phyloP scores from a whole-genome alignment of 2,113 vertebrate genomes.

The Ranitomeya variabilis region DNA sequence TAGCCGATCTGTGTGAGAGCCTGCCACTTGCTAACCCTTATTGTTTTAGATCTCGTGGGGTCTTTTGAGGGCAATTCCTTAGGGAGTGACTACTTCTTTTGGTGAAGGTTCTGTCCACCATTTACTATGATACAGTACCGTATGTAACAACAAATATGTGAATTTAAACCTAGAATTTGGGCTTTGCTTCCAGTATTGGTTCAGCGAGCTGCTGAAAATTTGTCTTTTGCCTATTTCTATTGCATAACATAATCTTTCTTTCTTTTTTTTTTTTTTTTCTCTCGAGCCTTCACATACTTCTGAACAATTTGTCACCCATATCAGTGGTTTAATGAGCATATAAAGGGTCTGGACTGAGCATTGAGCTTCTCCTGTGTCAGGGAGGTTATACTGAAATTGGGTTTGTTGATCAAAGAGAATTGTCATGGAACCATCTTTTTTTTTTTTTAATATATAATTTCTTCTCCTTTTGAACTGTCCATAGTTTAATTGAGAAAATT shows the following conservation, averaged over 20 bases:
- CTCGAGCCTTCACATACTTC: constrained; percentile 44
- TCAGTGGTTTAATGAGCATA: constrained; percentile 57
- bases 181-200: background rate
- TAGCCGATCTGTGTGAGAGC: too few species aligned
- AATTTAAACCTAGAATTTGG: constrained; percentile 6
- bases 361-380: constrained; percentile 43
- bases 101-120: too few species aligned
- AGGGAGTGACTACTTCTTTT: too few species aligned
- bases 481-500: constrained; percentile 5
- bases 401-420: constrained; percentile 53
- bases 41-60: too few species aligned
- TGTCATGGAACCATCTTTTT: too few species aligned
- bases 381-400: constrained; percentile 51
- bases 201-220: background rate
- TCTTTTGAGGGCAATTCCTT: too few species aligned
- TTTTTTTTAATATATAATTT: constrained; percentile 13
- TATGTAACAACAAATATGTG: too few species aligned
- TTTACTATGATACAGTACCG: too few species aligned
- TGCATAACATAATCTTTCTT: background rate
- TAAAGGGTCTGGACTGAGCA: constrained; percentile 47
- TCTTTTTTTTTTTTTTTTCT: background rate
- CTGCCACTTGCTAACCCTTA: too few species aligned
- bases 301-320: constrained; percentile 52
- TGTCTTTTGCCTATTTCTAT: background rate
- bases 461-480: constrained; percentile 41